Percentiles rank a stretch among this genome's conserved stretches.
phyloP scores from a whole-genome alignment of 1,140 invertebrate species.

The Theocolax elegans region DNA sequence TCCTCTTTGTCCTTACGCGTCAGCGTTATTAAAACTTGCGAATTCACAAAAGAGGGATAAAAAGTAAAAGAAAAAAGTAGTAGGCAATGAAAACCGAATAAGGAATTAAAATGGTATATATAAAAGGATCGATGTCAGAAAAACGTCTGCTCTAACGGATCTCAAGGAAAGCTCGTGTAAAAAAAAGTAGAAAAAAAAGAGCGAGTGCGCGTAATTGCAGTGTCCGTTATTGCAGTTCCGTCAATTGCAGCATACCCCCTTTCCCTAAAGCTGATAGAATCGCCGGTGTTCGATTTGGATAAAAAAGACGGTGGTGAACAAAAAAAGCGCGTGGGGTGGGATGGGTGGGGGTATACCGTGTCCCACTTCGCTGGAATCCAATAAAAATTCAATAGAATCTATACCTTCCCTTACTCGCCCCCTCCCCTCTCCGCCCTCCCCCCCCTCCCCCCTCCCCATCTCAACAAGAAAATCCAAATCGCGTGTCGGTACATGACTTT shows the following conservation, averaged over 20 bases:
- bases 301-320: conserved; percentile 2
- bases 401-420: no score
- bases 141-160: conserved; percentile 5
- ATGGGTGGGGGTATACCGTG: conserved; percentile 19
- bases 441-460: neutral
- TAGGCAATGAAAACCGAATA: neutral
- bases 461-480: conserved; percentile 27
- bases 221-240: conserved; percentile 25
- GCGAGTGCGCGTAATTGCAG: neutral
- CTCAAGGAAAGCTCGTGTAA: no score
- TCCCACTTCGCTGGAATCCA: conserved; percentile 26
- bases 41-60: no score
- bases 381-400: conserved; percentile 36
- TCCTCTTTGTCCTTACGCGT: no score
- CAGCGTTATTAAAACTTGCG: no score
- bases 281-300: conserved; percentile 22
- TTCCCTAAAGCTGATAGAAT: conserved; percentile 7
- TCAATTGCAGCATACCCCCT: neutral
- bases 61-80: no score
- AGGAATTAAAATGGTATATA: conserved; percentile 10
- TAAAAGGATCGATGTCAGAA: neutral
- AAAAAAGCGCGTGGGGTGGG: no score
- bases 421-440: no score
- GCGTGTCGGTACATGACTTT: neutral
- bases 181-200: no score